Evolutionary conservation across 2,888 invertebrate species (phyloP), one percentile per base, ranked within the genome.

Genomic region (Clivina fossor): DNA sequence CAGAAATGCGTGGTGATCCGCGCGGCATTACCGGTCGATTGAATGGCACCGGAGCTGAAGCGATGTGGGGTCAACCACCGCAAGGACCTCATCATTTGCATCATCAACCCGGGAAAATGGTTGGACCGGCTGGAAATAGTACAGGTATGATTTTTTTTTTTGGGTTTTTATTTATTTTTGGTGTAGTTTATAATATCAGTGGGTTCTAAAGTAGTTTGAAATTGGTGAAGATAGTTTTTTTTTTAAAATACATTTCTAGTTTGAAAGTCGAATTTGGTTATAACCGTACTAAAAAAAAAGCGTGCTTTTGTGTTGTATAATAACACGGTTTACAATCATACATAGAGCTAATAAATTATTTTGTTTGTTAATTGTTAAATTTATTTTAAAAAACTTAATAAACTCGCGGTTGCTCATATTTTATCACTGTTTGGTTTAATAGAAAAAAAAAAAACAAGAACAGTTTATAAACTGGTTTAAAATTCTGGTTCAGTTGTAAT

Each of bases 21-120:
- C 79, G 85, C 40, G 91, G 90, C 41, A 90, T 90, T 65, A 90
- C 90, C 9, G 91, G 91, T 11, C 80, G 91, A 8, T 79, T 91
- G 53, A 91, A 90, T 68, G 90, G 90, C 1, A 84, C 82, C 5
- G 80, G 71, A 33, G 71, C 83, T 0, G 85, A 90, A 64, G 76
- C 77, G 1, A 90, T 90, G 85, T 91, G 90, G 90, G 85, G 83
- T 28, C 88, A 77, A 59, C 75, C 76, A 15, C 74, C 75, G 0
- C 75, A 71, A n/a, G 73, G 78, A 59, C 71, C 79, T 50, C 76
- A 77, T 63, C 77, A 76, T 58, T 74, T 75, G 69, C 75, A 76
- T 60, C 74, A 75, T 63, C 73, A 74, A 24, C 70, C 74, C 32
- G 71, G 72, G 58, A 79, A 83, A 70, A 79, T 82, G 78, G 71